Base-by-base conservation (phyloP, 2,888 invertebrate species). In the Pseudanteris insignis region DNA sequence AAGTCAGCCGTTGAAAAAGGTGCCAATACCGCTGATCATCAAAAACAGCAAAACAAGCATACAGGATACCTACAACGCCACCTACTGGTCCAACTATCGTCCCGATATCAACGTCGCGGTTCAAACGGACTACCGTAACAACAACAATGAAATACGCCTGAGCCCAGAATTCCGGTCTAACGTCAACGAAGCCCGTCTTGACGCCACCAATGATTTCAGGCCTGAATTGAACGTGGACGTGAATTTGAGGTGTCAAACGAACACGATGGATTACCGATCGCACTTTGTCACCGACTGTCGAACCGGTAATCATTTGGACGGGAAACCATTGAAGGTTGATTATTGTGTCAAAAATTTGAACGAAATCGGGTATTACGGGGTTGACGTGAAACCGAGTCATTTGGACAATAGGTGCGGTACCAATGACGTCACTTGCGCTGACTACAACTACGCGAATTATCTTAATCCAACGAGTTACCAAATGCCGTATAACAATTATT, bases 1-100 rank as follows among this genome's bases (percentile, higher is more conserved):
- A 41, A 73, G 63, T 47, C 73, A 76, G 24, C 63, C 76, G 0
- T 33, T 75, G 5, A 79, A 77, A 40, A 79, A 79, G 41, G 74
- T 79, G 4, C 66, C 77, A 0, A 77, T 79, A 3, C 79, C 79
- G 0, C 75, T 79, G 0, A 53, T 80, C 10, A 79, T 79, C 7
- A 78, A 77, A 30, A 74, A 78, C 14, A 78, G 79, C 4, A 79
- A 78, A 33, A 72, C 75, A 1, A 76, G 73, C 14, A 34, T 71
- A 1, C 76, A 73, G 2, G 78, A 79, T 0, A 21, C 69, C 0
- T 76, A 75, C 69, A 71, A 69, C 38, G 40, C 70, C 0, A 40
- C 70, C 2, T 75, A 73, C 25, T 76, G 75, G 75, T 64, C 69
- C 13, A 70, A 65, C 50, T 71, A 69, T 9, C 67, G 73, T n/a